phyloP scores from a whole-genome alignment of 2,113 vertebrate genomes.

The Apus apus region DNA sequence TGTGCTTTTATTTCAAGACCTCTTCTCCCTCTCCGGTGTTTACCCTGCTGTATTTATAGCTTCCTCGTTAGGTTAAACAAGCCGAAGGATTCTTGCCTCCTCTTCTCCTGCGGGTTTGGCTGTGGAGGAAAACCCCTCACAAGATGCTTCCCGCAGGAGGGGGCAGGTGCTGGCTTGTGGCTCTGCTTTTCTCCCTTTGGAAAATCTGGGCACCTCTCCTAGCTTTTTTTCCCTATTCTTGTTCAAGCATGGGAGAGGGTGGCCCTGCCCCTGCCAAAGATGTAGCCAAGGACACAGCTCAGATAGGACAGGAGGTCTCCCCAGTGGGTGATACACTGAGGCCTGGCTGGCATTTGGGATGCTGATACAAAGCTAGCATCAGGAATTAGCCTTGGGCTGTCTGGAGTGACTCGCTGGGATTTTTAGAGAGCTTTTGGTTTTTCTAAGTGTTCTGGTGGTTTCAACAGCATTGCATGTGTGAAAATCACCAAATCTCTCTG shows the following conservation, averaged over 20 bases:
- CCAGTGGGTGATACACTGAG: accelerated
- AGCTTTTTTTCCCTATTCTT: background rate
- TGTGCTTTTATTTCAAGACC: conserved; percentile 64
- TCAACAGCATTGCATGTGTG: background rate
- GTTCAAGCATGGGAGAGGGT: background rate
- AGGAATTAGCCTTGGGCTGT: conserved; percentile 43
- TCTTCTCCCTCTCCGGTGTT: conserved; percentile 23
- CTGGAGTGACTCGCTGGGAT: conserved; percentile 25
- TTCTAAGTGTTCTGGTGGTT: conserved; percentile 45
- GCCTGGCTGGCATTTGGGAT: background rate
- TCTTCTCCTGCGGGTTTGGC: background rate
- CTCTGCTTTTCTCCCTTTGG: background rate
- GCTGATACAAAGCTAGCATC: background rate
- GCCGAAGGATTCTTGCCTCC: conserved; percentile 20
- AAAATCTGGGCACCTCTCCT: background rate
- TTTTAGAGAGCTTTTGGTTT: conserved; percentile 52
- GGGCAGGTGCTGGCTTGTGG: background rate
- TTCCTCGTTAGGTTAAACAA: conserved; percentile 4
- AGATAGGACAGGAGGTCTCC: background rate
- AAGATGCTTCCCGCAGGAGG: background rate
- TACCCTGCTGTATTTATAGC: conserved; percentile 58
- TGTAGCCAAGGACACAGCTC: background rate
- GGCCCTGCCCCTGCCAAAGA: background rate
- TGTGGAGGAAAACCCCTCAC: background rate
- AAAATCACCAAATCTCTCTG: conserved; percentile 8